Percentiles rank a stretch among this genome's conserved stretches.
phyloP scores from a whole-genome alignment of 2,888 invertebrate species.

The Periphyllus acericola region DNA sequence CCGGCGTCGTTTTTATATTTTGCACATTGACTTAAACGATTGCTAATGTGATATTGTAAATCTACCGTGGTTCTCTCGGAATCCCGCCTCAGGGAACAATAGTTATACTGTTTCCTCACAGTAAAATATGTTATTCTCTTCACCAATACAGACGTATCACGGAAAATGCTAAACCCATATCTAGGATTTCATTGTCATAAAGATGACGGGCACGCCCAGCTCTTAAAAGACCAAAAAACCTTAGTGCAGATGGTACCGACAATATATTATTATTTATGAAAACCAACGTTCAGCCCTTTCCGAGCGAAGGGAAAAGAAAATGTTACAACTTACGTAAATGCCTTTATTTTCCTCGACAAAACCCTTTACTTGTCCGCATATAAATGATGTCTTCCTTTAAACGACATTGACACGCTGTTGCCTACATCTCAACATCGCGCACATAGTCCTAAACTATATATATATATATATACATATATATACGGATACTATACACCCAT shows the following conservation, averaged over 20 bases:
- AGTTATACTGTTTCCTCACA: not conserved
- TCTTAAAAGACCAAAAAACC: not conserved
- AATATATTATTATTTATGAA: conserved; percentile 30
- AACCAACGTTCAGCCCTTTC: not conserved
- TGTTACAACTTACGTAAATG: not conserved
- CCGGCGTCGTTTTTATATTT: not conserved
- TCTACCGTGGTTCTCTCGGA: not conserved
- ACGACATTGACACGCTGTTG: conserved; percentile 15
- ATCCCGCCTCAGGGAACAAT: not conserved
- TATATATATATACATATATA: not conserved
- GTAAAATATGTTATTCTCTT: not conserved
- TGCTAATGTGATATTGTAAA: conserved; percentile 1
- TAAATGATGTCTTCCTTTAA: not conserved
- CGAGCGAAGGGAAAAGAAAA: not conserved
- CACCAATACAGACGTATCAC: not conserved
- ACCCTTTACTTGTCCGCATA: not conserved
- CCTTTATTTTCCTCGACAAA: not conserved
- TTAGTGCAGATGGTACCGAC: not conserved
- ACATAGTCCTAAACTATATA: not conserved
- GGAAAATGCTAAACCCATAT: not conserved
- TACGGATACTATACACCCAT: too few species aligned
- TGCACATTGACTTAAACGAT: not conserved
- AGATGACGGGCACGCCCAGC: conserved; percentile 8
- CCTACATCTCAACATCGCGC: not conserved
- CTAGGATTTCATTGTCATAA: not conserved